Conservation (phyloP, 2,797 vertebrate genomes). For the Sebastes hubbsi region DNA sequence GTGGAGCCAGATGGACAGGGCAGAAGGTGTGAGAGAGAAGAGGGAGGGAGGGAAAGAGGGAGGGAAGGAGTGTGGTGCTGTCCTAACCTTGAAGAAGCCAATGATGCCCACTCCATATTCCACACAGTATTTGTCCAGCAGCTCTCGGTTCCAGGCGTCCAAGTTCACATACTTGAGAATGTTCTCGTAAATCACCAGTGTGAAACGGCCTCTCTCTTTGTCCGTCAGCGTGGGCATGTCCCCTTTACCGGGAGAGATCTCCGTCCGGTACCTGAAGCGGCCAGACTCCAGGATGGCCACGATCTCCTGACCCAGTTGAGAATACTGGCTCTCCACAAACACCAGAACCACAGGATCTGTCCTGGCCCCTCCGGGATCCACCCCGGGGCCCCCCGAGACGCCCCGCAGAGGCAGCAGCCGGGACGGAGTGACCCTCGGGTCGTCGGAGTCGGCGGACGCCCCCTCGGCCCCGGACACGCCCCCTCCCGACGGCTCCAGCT, state of each 20-base stretch:
- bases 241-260: constrained; percentile 97
- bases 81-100: constrained; percentile 97
- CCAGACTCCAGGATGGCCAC: constrained; percentile 98
- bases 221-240: constrained; percentile 98
- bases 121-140: constrained; percentile 99
- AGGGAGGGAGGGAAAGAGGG: constrained; percentile 16
- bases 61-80: constrained; percentile 46
- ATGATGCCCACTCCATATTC: constrained; percentile 98
- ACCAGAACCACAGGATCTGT: constrained; percentile 96
- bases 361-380: constrained; percentile 83
- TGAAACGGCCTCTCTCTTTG: constrained; percentile 94
- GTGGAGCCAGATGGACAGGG: constrained; percentile 78
- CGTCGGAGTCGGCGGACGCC: constrained; percentile 87
- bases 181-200: constrained; percentile 97
- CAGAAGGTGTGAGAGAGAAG: constrained; percentile 73
- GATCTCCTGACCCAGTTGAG: constrained; percentile 97
- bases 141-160: constrained; percentile 98
- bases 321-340: constrained; percentile 98
- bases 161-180: constrained; percentile 98
- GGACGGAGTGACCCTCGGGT: constrained; percentile 89
- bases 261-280: constrained; percentile 94
- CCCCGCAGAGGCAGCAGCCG: constrained; percentile 86
- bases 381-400: constrained; percentile 65
- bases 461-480: constrained; percentile 81
- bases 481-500: constrained; percentile 89